These are phyloP conservation scores for Ectobius pallidus DNA, from an alignment of 2,888 invertebrate genomes.

Conservation along the genomic window DNA sequence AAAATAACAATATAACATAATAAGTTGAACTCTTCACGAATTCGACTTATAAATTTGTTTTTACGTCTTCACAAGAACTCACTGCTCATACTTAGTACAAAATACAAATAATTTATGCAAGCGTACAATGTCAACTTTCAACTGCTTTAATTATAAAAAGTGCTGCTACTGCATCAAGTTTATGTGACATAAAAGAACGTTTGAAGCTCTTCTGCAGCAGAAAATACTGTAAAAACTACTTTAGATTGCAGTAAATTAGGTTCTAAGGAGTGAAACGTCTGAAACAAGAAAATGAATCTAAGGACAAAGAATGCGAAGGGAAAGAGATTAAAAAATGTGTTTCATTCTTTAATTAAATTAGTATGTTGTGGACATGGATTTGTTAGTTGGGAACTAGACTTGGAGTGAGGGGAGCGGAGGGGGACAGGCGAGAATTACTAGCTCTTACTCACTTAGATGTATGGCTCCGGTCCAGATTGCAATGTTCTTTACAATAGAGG, in stretches of 20 bases:
- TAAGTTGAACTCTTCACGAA: too few relatives aligned
- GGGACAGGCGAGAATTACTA: background rate
- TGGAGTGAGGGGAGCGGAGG: background rate
- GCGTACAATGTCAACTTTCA: too few relatives aligned
- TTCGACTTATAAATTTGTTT: too few relatives aligned
- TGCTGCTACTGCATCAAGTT: too few relatives aligned
- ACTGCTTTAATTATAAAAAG: too few relatives aligned
- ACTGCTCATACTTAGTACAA: too few relatives aligned
- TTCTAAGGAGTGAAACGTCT: background rate
- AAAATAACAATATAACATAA: too few relatives aligned
- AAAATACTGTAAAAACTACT: background rate
- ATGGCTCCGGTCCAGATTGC: slow-evolving; percentile 5
- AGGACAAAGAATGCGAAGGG: too few relatives aligned
- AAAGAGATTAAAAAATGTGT: background rate
- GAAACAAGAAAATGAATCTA: background rate
- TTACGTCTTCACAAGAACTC: too few relatives aligned
- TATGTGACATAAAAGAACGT: too few relatives aligned
- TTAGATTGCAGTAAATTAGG: background rate
- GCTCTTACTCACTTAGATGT: background rate
- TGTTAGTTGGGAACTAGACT: background rate
- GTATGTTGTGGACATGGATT: background rate
- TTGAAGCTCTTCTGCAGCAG: too few relatives aligned
- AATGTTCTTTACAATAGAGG: background rate
- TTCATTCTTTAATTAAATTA: background rate
- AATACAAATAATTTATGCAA: too few relatives aligned